These are phyloP conservation scores for Brachyistius frenatus DNA, from an alignment of 2,113 vertebrate genomes.

Conservation along the genomic window DNA sequence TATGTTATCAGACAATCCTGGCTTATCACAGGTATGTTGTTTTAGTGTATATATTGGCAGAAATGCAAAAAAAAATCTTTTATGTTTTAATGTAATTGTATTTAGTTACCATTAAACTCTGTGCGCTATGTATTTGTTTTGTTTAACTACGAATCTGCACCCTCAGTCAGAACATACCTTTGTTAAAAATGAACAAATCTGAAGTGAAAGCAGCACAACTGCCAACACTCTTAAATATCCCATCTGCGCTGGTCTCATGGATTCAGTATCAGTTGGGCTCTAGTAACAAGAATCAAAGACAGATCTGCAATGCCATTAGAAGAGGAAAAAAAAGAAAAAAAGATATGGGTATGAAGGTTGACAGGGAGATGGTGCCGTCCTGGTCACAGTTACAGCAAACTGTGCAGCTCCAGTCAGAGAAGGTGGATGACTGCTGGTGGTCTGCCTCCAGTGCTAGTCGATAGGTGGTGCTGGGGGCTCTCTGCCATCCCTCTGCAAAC, in stretches of 20 bases:
- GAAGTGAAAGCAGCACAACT: neutral
- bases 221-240: neutral
- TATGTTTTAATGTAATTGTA: neutral
- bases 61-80: neutral
- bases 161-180: neutral
- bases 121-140: neutral
- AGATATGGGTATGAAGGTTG: conserved; percentile 32
- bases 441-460: conserved; percentile 84
- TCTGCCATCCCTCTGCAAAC: conserved; percentile 80
- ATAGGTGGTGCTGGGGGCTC: conserved; percentile 94
- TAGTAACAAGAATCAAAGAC: conserved; percentile 14
- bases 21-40: neutral
- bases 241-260: conserved; percentile 3
- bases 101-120: neutral
- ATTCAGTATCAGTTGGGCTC: conserved; percentile 20
- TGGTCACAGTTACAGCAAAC: conserved; percentile 46
- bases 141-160: too few relatives aligned
- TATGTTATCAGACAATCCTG: neutral
- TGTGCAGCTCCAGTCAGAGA: conserved; percentile 51
- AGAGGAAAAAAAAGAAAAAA: conserved; percentile 16
- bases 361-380: conserved; percentile 37
- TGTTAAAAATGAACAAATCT: neutral
- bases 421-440: conserved; percentile 46
- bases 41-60: neutral
- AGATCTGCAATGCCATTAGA: neutral